Base-by-base conservation (phyloP, 2,797 vertebrate genomes). In the Mycteria americana region DNA sequence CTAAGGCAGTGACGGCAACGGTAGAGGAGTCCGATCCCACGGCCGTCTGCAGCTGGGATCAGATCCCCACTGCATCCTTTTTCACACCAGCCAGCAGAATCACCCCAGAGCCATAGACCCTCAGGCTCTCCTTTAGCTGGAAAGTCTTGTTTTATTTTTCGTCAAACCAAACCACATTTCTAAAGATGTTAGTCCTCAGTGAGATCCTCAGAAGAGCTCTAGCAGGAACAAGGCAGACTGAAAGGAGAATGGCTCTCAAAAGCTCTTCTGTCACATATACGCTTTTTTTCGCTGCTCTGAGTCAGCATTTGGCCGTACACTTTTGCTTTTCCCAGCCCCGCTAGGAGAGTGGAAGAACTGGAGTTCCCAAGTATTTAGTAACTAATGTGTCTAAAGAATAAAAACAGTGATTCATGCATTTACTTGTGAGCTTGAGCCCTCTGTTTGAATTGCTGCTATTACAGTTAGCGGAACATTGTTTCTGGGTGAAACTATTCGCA, bases 401-500 rank as follows among this genome's bases (percentile, higher is more conserved):
- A 96, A 92, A 95, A 33, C 81, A 89, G 60, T 81, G 92, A 97
- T 96, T 96, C 89, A 96, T 53, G 27, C 31, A 41, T 78, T 80
- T 97, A 83, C 93, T 96, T 89, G 65, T 81, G 76, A 93, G 41
- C 57, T 78, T 86, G 43, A 92, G 56, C 45, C 46, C n/a, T 92
- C 77, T 95, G 57, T 91, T 96, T 96, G 93, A 89, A 69, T 93
- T 86, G 79, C 65, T 96, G 39, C 93, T 96, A 88, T 95, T 92
- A 89, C 39, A 30, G 72, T 68, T 64, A 35, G 50, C 39, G 27
- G 78, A 88, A 91, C 18, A 1, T 78, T 95, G 87, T 87, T 93
- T 82, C 72, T 89, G 46, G 65, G 62, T 91, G 79, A 89, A 95
- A 94, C 92, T 95, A 92, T 88, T 95, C 94, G 70, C 89, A 88